A percentile compares a stretch with the other conserved stretches of the same genome.
Conservation (phyloP, 2,888 invertebrate species). For the Plagodis pulveraria region DNA sequence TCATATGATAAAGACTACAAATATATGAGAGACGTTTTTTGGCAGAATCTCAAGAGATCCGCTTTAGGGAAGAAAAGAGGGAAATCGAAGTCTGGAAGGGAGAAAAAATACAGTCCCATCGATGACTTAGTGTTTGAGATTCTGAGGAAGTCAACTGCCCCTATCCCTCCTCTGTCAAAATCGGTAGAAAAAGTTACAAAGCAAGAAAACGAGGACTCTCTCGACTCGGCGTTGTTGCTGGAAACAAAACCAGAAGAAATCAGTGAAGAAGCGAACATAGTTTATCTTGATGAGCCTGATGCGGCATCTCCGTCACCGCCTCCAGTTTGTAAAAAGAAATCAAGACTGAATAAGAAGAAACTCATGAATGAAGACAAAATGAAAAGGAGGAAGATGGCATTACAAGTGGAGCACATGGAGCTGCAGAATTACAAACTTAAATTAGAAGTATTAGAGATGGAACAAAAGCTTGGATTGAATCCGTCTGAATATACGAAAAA, state of each 20-base stretch:
- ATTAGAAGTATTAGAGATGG: conserved; percentile 29
- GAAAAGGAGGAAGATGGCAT: conserved; percentile 22
- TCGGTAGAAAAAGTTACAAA: conserved; percentile 6
- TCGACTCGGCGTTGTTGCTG: conserved; percentile 3
- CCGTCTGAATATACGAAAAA: conserved; percentile 29
- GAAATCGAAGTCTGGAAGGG: conserved; percentile 5
- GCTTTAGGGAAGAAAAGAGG: conserved; percentile 19
- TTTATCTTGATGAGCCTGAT: conserved; percentile 18
- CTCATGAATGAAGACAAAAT: conserved; percentile 16
- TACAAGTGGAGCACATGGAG: conserved; percentile 30
- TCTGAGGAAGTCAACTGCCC: conserved; percentile 21
- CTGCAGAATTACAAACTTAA: conserved; percentile 34
- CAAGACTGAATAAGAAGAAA: conserved; percentile 4
- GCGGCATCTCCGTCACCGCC: neutral
- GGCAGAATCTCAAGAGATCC: conserved; percentile 33
- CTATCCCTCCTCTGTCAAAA: conserved; percentile 13
- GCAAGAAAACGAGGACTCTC: conserved; percentile 14
- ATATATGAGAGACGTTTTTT: conserved; percentile 34
- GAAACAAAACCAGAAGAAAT: conserved; percentile 4
- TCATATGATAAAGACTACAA: conserved; percentile 25
- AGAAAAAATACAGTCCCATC: conserved; percentile 21
- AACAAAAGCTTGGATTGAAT: conserved; percentile 27
- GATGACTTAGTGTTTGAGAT: conserved; percentile 31
- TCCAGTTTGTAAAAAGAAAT: conserved; percentile 15
- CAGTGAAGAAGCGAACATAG: conserved; percentile 14